Evolutionary conservation across 2,888 invertebrate genomes (phyloP).

Genomic region (Pherbina coryleti): DNA sequence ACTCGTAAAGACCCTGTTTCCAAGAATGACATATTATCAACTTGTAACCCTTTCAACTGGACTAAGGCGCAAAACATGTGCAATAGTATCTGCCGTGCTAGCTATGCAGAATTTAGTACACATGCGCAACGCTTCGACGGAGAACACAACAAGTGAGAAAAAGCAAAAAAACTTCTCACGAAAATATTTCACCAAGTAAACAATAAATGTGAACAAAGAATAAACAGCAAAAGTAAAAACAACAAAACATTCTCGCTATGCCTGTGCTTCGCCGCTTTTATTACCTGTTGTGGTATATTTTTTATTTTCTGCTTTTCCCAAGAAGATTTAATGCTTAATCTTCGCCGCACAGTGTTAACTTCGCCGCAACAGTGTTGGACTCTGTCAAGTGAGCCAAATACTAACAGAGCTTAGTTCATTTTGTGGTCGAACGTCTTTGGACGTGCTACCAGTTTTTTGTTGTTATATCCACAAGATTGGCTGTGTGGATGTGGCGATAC

Average conservation of each 20-base stretch:
- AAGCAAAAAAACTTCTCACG: background rate
- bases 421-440: constrained; percentile 25
- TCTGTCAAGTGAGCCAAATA: no score
- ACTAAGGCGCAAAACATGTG: no score
- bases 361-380: constrained; percentile 12
- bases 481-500: background rate
- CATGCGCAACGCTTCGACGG: no score
- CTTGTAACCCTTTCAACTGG: no score
- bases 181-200: background rate
- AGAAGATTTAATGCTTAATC: background rate
- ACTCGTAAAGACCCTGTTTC: no score
- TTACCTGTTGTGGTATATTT: constrained; percentile 11
- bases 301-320: background rate
- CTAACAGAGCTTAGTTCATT: background rate
- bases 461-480: background rate
- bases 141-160: background rate
- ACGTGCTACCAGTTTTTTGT: constrained; percentile 16
- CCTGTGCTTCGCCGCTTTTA: background rate
- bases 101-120: no score
- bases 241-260: background rate
- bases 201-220: background rate
- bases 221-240: background rate
- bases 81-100: no score
- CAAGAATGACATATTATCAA: no score
- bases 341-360: background rate